phyloP scores from a whole-genome alignment of 2,888 invertebrate genomes.

The Nomada goodeniana region DNA sequence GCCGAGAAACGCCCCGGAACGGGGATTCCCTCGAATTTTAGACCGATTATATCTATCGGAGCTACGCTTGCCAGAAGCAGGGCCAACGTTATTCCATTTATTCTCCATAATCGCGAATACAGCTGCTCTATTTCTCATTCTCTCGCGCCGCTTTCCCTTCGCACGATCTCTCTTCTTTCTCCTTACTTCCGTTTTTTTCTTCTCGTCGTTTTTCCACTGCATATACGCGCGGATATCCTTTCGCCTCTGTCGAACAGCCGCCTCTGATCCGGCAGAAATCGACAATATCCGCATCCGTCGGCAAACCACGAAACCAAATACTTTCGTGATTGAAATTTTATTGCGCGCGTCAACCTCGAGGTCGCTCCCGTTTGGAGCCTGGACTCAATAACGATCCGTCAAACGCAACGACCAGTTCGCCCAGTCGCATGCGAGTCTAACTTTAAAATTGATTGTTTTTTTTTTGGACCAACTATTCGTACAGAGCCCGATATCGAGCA shows the following conservation, averaged over 20 bases:
- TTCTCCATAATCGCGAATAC: slow-evolving; percentile 62
- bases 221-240: neutral
- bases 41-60: slow-evolving; percentile 64
- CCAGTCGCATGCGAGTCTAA: slow-evolving; percentile 33
- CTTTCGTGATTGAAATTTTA: slow-evolving; percentile 69
- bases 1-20: slow-evolving; percentile 30
- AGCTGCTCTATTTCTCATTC: slow-evolving; percentile 20
- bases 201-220: neutral
- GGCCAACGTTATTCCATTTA: slow-evolving; percentile 54
- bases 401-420: slow-evolving; percentile 50
- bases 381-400: slow-evolving; percentile 64
- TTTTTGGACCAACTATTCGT: neutral
- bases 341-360: slow-evolving; percentile 60
- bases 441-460: slow-evolving; percentile 41
- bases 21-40: slow-evolving; percentile 61
- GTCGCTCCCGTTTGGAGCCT: slow-evolving; percentile 41
- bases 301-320: slow-evolving; percentile 61
- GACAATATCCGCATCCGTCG: neutral
- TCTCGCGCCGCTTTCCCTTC: slow-evolving; percentile 5
- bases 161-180: neutral
- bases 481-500: neutral
- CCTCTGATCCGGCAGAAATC: slow-evolving; percentile 1
- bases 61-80: slow-evolving; percentile 48
- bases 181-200: no score
- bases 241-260: slow-evolving; percentile 10